Conservation (phyloP, 2,888 invertebrate genomes). For the Oligia latruncula region DNA sequence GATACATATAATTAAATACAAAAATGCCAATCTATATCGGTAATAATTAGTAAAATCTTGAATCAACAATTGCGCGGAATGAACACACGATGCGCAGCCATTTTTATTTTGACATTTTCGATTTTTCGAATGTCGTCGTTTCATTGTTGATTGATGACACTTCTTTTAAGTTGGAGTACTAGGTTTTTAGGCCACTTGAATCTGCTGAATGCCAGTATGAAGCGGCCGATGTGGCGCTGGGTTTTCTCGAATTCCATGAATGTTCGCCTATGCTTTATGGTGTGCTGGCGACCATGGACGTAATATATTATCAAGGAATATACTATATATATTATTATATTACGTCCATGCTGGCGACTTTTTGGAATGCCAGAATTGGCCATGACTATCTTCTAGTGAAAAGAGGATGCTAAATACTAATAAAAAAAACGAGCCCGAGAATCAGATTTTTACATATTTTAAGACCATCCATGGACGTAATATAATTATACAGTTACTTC, state of each 20-base stretch:
- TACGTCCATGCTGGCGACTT: neutral
- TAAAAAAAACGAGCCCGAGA: neutral
- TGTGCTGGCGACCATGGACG: too few relatives aligned
- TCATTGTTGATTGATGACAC: slow-evolving; percentile 11
- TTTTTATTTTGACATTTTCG: slow-evolving; percentile 57
- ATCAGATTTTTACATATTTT: neutral
- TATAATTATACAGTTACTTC: too few relatives aligned
- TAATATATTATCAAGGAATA: too few relatives aligned
- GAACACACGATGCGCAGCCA: slow-evolving; percentile 57
- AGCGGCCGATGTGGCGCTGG: neutral
- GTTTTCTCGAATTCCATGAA: too few relatives aligned
- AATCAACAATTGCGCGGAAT: slow-evolving; percentile 29
- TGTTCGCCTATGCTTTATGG: too few relatives aligned
- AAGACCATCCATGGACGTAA: neutral
- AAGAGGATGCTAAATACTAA: neutral
- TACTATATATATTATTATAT: too few relatives aligned
- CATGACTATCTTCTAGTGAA: neutral
- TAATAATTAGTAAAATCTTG: slow-evolving; percentile 15
- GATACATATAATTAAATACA: neutral
- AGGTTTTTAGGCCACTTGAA: slow-evolving; percentile 1
- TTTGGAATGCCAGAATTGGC: neutral
- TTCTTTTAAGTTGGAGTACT: neutral
- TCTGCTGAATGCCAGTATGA: too few relatives aligned
- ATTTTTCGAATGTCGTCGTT: slow-evolving; percentile 19
- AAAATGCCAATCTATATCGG: neutral